Conservation (phyloP, 1,140 invertebrate genomes). For the Mactra quadrangularis region DNA sequence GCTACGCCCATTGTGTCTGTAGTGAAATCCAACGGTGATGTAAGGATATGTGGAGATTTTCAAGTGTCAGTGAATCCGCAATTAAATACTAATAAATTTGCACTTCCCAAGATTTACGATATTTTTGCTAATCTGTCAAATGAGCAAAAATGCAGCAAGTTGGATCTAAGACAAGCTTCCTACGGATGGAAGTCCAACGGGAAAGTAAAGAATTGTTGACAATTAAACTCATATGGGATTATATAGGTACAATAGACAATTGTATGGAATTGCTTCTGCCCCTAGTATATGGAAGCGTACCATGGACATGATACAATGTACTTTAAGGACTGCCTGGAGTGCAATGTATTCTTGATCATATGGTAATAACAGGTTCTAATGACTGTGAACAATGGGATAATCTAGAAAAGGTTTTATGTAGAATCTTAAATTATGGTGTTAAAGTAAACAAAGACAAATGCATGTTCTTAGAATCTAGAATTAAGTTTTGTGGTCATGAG, state of each 20-base stretch:
- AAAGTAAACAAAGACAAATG: conserved; percentile 83
- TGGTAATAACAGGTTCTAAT: conserved; percentile 61
- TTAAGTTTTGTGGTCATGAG: conserved; percentile 78
- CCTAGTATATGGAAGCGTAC: conserved; percentile 84
- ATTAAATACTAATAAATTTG: conserved; percentile 55
- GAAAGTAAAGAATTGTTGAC: conserved; percentile 63
- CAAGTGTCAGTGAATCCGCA: conserved; percentile 79
- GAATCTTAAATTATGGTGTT: conserved; percentile 75
- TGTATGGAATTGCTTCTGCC: conserved; percentile 84
- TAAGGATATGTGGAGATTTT: conserved; percentile 76
- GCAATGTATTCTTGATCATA: conserved; percentile 59
- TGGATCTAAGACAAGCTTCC: conserved; percentile 73
- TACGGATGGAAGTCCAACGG: conserved; percentile 66
- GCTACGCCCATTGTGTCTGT: conserved; percentile 68
- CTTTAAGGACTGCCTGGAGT: conserved; percentile 69
- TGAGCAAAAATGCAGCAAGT: conserved; percentile 72
- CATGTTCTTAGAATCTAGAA: conserved; percentile 65
- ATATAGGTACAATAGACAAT: conserved; percentile 67
- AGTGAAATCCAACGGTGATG: conserved; percentile 60
- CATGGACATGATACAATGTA: conserved; percentile 83
- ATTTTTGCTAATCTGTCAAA: conserved; percentile 70
- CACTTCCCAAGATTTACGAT: conserved; percentile 71
- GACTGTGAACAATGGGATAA: conserved; percentile 51
- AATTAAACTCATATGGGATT: conserved; percentile 73
- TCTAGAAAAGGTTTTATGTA: conserved; percentile 48